Conservation (phyloP, 2,888 invertebrate genomes). For the Agrotis exclamationis region DNA sequence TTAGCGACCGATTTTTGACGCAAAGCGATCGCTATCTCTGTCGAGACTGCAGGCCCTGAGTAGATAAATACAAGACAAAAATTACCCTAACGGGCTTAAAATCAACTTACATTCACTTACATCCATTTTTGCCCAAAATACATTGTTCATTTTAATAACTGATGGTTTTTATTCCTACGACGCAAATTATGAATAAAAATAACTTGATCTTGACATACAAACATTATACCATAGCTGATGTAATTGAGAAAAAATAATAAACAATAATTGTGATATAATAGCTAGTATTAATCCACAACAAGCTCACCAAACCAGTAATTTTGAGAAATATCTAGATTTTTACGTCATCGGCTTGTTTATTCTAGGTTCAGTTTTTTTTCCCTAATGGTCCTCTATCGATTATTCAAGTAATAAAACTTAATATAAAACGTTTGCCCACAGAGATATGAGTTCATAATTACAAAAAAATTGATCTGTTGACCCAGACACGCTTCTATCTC, state of each 20-base stretch:
- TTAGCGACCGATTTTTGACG: too few relatives aligned
- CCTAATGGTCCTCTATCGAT: neutral
- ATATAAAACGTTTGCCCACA: too few relatives aligned
- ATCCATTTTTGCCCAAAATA: neutral
- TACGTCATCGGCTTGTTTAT: too few relatives aligned
- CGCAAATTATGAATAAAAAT: neutral
- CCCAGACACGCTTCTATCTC: too few relatives aligned
- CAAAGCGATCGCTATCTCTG: too few relatives aligned
- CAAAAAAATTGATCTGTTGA: too few relatives aligned
- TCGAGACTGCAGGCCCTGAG: too few relatives aligned
- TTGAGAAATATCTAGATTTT: neutral
- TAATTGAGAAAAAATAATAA: neutral
- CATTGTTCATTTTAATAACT: neutral
- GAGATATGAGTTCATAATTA: too few relatives aligned
- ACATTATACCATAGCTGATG: neutral
- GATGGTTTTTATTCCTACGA: neutral
- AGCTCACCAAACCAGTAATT: slow-evolving; percentile 22
- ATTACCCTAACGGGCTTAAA: neutral
- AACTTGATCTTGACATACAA: slow-evolving; percentile 17
- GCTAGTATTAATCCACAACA: neutral
- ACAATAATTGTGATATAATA: slow-evolving; percentile 3
- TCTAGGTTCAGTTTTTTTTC: neutral
- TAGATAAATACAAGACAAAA: too few relatives aligned
- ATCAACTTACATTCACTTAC: neutral
- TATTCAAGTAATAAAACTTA: neutral